Evolutionary conservation across 2,797 vertebrate species (phyloP).

Genomic region (Brachyrhaphis roseni): DNA sequence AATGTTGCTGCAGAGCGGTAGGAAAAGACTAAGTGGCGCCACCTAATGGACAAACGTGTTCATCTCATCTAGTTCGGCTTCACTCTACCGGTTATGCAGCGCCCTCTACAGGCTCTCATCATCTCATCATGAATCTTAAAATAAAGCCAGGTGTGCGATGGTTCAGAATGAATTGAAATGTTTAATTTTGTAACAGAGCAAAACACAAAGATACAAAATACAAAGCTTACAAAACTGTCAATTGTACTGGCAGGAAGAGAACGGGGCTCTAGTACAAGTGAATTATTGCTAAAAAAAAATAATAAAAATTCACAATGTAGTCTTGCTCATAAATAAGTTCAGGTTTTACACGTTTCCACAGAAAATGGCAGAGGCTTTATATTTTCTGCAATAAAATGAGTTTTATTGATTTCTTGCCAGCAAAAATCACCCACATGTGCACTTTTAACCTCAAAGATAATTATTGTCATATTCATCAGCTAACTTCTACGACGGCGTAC

Average conservation of each 20-base stretch:
- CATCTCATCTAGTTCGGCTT: conserved; percentile 75
- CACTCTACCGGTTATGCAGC: conserved; percentile 71
- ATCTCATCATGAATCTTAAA: not conserved
- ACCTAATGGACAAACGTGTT: conserved; percentile 75
- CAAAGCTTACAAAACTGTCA: conserved; percentile 52
- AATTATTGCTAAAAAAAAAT: conserved; percentile 59
- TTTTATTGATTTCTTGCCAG: conserved; percentile 27
- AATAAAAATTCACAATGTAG: conserved; percentile 48
- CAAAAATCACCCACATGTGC: conserved; percentile 8
- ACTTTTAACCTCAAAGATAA: conserved; percentile 1
- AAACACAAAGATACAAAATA: conserved; percentile 76
- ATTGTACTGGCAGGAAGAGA: conserved; percentile 46
- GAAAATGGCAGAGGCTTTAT: conserved; percentile 34
- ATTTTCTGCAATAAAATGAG: conserved; percentile 31
- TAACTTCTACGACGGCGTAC: conserved; percentile 15
- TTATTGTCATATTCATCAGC: conserved; percentile 37
- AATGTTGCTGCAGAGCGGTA: conserved; percentile 89
- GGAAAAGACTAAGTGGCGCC: conserved; percentile 88
- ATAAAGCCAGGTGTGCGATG: conserved; percentile 16
- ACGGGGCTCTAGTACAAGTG: conserved; percentile 38
- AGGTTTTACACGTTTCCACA: conserved; percentile 54
- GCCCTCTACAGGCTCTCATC: conserved; percentile 49
- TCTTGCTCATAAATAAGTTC: conserved; percentile 71
- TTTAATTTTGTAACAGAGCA: conserved; percentile 67
- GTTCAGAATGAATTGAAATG: conserved; percentile 32